A percentile compares a stretch with the other conserved stretches of the same genome.
These are phyloP conservation scores for Labeo calbasu DNA, from an alignment of 2,797 vertebrate species.

Conservation along the genomic window DNA sequence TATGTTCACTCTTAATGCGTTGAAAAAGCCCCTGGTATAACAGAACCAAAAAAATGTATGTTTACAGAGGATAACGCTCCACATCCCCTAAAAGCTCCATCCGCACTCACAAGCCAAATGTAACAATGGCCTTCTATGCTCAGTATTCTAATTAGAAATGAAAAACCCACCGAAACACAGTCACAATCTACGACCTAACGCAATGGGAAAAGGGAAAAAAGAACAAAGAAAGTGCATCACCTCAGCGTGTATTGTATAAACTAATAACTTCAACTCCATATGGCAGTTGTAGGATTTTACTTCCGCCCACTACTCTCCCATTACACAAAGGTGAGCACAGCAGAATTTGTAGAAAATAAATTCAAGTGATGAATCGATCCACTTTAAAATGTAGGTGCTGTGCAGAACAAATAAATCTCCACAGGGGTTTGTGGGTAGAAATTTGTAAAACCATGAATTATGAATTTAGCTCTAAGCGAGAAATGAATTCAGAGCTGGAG, in stretches of 20 bases:
- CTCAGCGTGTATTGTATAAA: conserved; percentile 58
- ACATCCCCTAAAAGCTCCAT: conserved; percentile 31
- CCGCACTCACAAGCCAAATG: conserved; percentile 18
- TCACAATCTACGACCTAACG: conserved; percentile 39
- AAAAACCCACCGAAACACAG: conserved; percentile 46
- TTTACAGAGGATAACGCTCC: conserved; percentile 49
- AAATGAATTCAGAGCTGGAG: conserved; percentile 54
- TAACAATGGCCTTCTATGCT: conserved; percentile 26
- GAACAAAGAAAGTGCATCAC: conserved; percentile 59
- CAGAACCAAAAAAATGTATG: conserved; percentile 43
- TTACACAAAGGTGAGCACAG: conserved; percentile 59
- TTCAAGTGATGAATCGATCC: conserved; percentile 77
- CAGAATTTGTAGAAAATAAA: conserved; percentile 71
- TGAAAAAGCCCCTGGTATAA: conserved; percentile 56
- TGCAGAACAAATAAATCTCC: conserved; percentile 76
- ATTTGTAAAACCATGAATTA: conserved; percentile 71
- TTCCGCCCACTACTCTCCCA: conserved; percentile 50
- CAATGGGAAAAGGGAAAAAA: conserved; percentile 46
- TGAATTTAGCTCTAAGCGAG: conserved; percentile 70
- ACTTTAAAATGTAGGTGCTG: conserved; percentile 72
- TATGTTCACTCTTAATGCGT: conserved; percentile 54
- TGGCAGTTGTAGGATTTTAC: conserved; percentile 57
- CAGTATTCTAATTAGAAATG: conserved; percentile 42
- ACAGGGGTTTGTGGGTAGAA: conserved; percentile 67
- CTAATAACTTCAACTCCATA: conserved; percentile 61